Percentiles rank a stretch among this genome's conserved stretches.
Conservation (phyloP, 2,113 vertebrate species). For the Procapra przewalskii region DNA sequence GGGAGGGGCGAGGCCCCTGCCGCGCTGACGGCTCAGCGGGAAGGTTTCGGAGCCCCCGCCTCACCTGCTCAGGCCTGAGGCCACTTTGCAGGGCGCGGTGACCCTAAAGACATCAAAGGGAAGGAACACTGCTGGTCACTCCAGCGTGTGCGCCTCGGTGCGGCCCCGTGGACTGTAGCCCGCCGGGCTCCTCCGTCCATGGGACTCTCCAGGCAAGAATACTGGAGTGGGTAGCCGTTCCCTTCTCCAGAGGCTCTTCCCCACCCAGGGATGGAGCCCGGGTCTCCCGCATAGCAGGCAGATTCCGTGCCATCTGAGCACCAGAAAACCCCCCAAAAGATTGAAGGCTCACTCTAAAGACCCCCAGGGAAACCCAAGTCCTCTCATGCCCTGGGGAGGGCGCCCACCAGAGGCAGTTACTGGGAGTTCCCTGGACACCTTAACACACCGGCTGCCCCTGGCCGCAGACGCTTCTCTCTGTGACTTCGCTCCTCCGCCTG, state of each 20-base stretch:
- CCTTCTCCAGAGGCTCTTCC: background rate
- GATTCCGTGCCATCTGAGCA: background rate
- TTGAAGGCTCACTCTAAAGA: background rate
- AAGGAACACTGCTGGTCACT: background rate
- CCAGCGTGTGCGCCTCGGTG: accelerated
- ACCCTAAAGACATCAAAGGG: background rate
- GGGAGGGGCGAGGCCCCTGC: background rate
- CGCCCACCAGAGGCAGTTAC: background rate
- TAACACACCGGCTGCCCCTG: background rate
- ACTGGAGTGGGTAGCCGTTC: background rate
- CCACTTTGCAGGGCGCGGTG: background rate
- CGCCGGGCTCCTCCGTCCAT: accelerated
- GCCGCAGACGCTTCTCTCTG: accelerated
- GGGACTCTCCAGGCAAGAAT: background rate
- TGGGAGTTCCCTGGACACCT: background rate
- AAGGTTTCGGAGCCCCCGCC: background rate
- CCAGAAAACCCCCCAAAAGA: background rate
- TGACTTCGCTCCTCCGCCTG: background rate
- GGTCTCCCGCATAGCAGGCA: background rate
- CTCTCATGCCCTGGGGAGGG: background rate
- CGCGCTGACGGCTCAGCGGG: accelerated
- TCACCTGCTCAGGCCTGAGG: background rate
- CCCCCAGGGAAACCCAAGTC: background rate
- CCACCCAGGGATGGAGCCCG: background rate
- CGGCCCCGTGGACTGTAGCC: background rate